These are phyloP conservation scores for Corythornis cristatus DNA, from an alignment of 2,113 vertebrate genomes.

Conservation along the genomic window DNA sequence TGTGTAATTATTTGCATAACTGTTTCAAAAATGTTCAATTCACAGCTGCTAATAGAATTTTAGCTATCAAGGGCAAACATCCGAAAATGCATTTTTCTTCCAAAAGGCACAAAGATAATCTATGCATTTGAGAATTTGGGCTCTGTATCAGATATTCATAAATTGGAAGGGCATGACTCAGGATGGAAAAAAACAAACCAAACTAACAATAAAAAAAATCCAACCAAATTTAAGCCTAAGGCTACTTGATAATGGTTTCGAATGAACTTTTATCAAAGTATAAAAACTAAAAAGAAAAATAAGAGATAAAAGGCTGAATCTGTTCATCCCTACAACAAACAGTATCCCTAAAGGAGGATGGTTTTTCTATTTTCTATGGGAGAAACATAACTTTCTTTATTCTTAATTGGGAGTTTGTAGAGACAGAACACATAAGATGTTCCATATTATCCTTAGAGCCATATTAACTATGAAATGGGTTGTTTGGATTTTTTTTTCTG, in stretches of 20 bases:
- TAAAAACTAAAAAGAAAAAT: not conserved
- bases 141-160: not conserved
- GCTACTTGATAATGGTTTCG: not conserved
- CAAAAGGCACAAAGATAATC: not conserved
- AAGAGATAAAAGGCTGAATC: not conserved
- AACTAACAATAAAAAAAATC: not conserved
- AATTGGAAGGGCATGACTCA: not conserved
- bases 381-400: not conserved
- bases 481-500: not conserved
- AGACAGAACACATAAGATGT: not conserved
- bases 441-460: not conserved
- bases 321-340: not conserved
- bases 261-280: not conserved
- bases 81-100: constrained; percentile 8
- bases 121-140: not conserved
- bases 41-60: not conserved
- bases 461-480: not conserved
- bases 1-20: constrained; percentile 6
- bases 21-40: constrained; percentile 5
- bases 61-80: not conserved
- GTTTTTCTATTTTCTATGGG: not conserved
- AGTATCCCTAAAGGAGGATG: accelerated
- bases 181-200: not conserved
- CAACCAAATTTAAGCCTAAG: not conserved
- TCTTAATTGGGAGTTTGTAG: not conserved